Conservation (phyloP, 2,113 vertebrate species). For the Paedocypris sp. region DNA sequence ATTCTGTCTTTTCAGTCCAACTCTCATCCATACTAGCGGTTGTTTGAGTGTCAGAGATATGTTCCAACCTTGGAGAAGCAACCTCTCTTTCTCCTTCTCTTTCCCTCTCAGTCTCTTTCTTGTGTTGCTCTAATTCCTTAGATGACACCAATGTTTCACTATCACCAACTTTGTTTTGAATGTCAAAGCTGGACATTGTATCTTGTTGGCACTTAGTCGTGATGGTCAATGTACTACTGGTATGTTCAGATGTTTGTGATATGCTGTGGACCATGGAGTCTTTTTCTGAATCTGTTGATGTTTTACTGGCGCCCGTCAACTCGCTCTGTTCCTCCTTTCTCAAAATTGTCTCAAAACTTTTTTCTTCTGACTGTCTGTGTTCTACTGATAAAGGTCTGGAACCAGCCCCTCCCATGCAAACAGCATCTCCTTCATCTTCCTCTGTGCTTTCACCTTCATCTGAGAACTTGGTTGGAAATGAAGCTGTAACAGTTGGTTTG, state of each 20-base stretch:
- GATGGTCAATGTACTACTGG: too few relatives aligned
- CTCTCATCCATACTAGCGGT: constrained; percentile 28
- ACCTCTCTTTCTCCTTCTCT: constrained; percentile 58
- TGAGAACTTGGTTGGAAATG: constrained; percentile 53
- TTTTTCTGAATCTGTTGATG: constrained; percentile 29
- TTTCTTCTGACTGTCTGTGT: constrained; percentile 43
- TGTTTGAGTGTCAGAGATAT: constrained; percentile 46
- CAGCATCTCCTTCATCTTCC: constrained; percentile 48
- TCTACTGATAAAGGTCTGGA: constrained; percentile 52
- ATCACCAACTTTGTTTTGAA: constrained; percentile 41
- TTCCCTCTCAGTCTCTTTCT: constrained; percentile 57
- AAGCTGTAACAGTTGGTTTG: constrained; percentile 6
- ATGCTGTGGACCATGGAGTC: constrained; percentile 31
- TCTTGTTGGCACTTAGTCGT: constrained; percentile 39
- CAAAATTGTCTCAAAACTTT: constrained; percentile 38
- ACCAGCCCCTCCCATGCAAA: constrained; percentile 52
- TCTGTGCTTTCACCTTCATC: constrained; percentile 60
- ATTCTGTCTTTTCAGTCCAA: background rate
- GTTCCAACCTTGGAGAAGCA: constrained; percentile 53
- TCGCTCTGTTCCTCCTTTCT: constrained; percentile 49
- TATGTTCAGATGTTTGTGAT: constrained; percentile 29
- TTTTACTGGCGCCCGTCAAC: constrained; percentile 17
- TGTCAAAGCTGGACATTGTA: constrained; percentile 38
- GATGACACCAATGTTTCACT: constrained; percentile 27
- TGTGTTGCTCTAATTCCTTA: constrained; percentile 41